Base-by-base conservation (phyloP, 2,888 invertebrate genomes). In the Luffia ferchaultella region DNA sequence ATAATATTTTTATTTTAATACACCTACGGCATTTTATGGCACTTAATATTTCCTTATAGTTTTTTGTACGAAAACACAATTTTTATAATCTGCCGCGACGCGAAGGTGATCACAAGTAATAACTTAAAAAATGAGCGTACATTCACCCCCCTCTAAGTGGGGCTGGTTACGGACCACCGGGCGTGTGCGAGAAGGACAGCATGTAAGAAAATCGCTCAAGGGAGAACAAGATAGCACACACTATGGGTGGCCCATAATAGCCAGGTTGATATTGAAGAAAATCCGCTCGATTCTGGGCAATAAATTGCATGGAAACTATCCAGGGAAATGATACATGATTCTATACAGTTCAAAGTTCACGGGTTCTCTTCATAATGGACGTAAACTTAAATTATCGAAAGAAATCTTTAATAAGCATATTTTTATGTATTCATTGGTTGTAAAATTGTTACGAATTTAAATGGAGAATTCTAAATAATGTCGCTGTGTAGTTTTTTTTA, bases 181-280 rank as follows among this genome's bases (percentile, higher is more conserved):
- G 47, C 18, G 46, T 40, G 53, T 46, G 53, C 30, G 52, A 50
- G 50, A 20, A 48, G 43, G 44, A 49, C 20, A 17, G 19, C 2
- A 16, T 7, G 20, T n/a, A 46, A 7, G 5, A 53, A 64, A 64
- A 63, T 64, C 63, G 66, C 62, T 57, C 53, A 60, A 52, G 64
- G 61, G 63, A 47, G 62, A 63, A 61, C 43, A 64, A 60, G 62
- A 61, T 18, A 42, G 49, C 16, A 50, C n/a, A 52, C 67, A 49
- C 63, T 58, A 61, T 73, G 76, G 76, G 76, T 76, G 76, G 76
- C 53, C 30, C 30, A 12, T 30, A 30, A 30, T 30, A 30, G 30
- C 12, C 30, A 12, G 30, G 30, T 30, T 12, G 30, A 30, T 30
- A 30, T 30, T 12, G 30, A 30, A 30, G 30, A 12, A 30, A 30